phyloP scores from a whole-genome alignment of 2,797 vertebrate genomes.

The Hippopotamyrus pictus region DNA sequence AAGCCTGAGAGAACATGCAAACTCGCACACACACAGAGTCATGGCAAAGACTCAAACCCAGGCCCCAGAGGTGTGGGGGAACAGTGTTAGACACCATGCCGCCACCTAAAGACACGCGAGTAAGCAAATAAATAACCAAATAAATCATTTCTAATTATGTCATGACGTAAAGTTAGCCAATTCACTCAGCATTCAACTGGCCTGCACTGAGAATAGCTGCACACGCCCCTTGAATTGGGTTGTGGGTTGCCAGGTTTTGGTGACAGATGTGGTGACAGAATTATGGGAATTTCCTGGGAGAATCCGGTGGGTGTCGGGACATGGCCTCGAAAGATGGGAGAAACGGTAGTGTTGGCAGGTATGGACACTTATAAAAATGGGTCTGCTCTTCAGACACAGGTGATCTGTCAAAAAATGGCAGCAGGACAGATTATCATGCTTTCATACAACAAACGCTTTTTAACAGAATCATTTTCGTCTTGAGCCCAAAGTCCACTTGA shows the following conservation, averaged over 20 bases:
- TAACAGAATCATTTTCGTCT: neutral
- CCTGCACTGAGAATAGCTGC: neutral
- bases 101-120: neutral
- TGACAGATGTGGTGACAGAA: neutral
- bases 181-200: neutral
- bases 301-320: neutral
- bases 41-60: neutral
- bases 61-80: neutral
- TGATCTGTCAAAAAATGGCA: neutral
- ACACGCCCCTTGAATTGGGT: neutral
- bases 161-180: neutral
- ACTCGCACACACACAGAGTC: neutral
- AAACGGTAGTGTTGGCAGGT: neutral
- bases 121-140: neutral
- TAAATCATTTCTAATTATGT: neutral
- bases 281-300: neutral
- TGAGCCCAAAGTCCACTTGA: neutral
- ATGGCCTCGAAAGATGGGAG: neutral
- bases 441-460: neutral
- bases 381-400: neutral
- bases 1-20: neutral
- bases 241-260: neutral
- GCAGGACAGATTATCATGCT: neutral
- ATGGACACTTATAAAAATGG: neutral
- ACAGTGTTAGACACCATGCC: neutral